Evolutionary conservation across 2,113 vertebrate genomes (phyloP), one percentile per base, ranked within the genome.

Genomic region (Galeopterus variegatus): DNA sequence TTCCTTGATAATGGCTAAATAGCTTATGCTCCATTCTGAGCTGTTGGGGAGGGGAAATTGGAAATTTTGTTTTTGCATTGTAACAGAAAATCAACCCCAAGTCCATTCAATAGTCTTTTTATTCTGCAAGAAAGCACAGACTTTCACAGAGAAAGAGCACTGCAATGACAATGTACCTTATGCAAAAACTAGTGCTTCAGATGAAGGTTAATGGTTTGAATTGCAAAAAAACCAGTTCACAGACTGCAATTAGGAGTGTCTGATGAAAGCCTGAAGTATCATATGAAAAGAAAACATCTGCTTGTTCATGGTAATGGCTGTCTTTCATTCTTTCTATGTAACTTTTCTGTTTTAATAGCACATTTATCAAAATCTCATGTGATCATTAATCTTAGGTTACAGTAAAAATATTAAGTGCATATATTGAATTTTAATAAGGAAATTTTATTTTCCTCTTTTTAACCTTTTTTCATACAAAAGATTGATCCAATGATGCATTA

Each of bases 191-290:
- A 83, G 48, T 96, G 94, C 92, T 97, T 98, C 96, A 95, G 83
- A 88, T 93, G 96, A 97, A 98, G 95, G 97, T 98, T 98, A 98
- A 98, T 97, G 95, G 85, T 60, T 96, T 97, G 77, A 94, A 94
- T 89, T 96, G 89, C 77, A 94, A 92, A 87, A 97, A 95, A 23
- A 13, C 69, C 96, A 70, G 54, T 62, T 50, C 50, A 79, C 87
- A 97, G 67, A 13, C 81, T 98, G 8, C 96, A 98, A 98, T 98
- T 97, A 97, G 92, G 88, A 96, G 52, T 6, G 41, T 94, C 96
- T 98, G 90, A 95, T 98, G 95, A 97, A 95, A 97, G 75, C 86
- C 91, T 90, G 60, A 24, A 67, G 31, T 91, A 70, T 87, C 70
- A 91, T 13, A 94, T n/a, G 86, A 96, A 97, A 96, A 96, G 83